phyloP scores from a whole-genome alignment of 2,888 invertebrate species.

The Drosophila mayaguana region DNA sequence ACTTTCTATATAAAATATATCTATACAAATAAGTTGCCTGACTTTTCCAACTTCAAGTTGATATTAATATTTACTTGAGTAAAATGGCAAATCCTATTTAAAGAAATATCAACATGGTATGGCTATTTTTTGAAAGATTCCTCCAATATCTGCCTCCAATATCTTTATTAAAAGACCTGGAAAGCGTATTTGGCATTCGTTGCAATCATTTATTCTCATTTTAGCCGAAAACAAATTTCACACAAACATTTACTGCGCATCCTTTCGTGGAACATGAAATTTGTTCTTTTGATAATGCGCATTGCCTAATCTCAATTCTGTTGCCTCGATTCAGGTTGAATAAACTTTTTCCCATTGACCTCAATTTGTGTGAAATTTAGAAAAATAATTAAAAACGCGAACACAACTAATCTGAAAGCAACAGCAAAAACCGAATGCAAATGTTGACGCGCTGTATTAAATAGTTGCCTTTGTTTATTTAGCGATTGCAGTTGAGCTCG shows the following conservation, averaged over 20 bases:
- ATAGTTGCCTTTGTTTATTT: constrained; percentile 4
- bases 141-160: too few relatives aligned
- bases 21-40: not conserved
- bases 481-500: constrained; percentile 18
- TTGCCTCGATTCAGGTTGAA: constrained; percentile 59
- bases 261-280: constrained; percentile 26
- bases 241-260: constrained; percentile 30
- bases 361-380: constrained; percentile 52
- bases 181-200: constrained; percentile 9
- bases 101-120: too few relatives aligned
- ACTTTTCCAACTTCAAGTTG: not conserved
- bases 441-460: constrained; percentile 11
- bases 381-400: constrained; percentile 19
- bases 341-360: constrained; percentile 79
- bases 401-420: constrained; percentile 14
- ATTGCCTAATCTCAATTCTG: constrained; percentile 39
- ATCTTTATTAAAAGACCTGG: not conserved
- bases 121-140: too few relatives aligned
- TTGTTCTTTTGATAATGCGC: constrained; percentile 1
- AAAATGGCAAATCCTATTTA: too few relatives aligned
- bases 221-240: not conserved
- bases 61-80: too few relatives aligned
- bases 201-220: too few relatives aligned
- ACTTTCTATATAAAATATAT: too few relatives aligned
- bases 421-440: constrained; percentile 3